phyloP scores from a whole-genome alignment of 2,113 vertebrate genomes.

The Pseudorhombus dupliciocellatus region DNA sequence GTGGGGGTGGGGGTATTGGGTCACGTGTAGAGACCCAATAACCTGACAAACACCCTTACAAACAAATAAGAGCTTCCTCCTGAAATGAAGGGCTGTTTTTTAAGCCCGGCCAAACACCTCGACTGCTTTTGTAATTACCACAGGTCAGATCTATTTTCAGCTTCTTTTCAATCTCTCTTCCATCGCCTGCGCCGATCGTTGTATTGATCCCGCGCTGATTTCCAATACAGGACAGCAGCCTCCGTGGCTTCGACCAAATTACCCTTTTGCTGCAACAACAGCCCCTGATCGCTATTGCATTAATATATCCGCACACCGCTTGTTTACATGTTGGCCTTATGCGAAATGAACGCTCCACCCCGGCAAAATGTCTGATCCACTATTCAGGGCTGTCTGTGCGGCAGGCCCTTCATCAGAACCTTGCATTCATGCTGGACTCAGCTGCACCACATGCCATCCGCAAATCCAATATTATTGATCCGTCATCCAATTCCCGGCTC shows the following conservation, averaged over 20 bases:
- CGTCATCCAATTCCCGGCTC: slow-evolving; percentile 76
- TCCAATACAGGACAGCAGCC: slow-evolving; percentile 49
- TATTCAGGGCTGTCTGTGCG: slow-evolving; percentile 62
- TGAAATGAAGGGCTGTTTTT: slow-evolving; percentile 79
- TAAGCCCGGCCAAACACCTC: slow-evolving; percentile 68
- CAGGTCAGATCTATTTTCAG: slow-evolving; percentile 79
- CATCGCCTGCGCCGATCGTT: slow-evolving; percentile 54
- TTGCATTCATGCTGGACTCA: slow-evolving; percentile 74
- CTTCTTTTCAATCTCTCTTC: slow-evolving; percentile 68
- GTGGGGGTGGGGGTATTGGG: slow-evolving; percentile 12
- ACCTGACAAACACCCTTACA: slow-evolving; percentile 71
- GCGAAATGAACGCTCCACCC: slow-evolving; percentile 61
- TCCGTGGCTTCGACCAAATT: slow-evolving; percentile 56
- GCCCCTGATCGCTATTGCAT: slow-evolving; percentile 47
- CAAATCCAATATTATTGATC: slow-evolving; percentile 81
- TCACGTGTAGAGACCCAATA: slow-evolving; percentile 70
- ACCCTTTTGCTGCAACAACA: slow-evolving; percentile 51
- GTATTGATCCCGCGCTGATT: slow-evolving; percentile 69
- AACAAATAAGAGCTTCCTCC: slow-evolving; percentile 74
- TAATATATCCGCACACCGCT: slow-evolving; percentile 38
- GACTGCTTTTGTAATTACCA: slow-evolving; percentile 70
- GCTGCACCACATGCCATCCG: slow-evolving; percentile 71
- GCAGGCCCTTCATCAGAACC: slow-evolving; percentile 67
- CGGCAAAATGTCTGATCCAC: slow-evolving; percentile 59
- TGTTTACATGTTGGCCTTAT: slow-evolving; percentile 50